Evolutionary conservation across 2,797 vertebrate genomes (phyloP), one percentile per base, ranked within the genome.

Genomic region (Dendrocincla tyrannina): DNA sequence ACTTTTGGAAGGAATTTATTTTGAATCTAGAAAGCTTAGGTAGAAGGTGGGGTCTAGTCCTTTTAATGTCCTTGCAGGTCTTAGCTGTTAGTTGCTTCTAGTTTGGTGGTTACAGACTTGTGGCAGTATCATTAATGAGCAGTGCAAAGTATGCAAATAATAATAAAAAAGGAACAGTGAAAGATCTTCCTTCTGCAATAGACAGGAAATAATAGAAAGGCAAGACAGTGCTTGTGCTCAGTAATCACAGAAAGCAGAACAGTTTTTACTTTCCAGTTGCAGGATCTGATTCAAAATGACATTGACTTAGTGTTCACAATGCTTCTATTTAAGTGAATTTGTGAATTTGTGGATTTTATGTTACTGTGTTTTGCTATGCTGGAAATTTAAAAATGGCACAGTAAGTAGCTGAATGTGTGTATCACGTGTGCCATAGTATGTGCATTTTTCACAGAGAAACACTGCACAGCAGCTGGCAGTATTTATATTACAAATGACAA

Each of bases 51-150:
- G 4, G 63, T 70, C 44, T 74, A 17, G 4, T 64, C 68, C 41
- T 88, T 87, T 62, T 35, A 89, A 53, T 33, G 11, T 60, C 78
- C 58, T 56, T 83, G 56, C 22, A 56, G 37, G 28, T 85, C 23
- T 50, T 85, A 52, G 17, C 37, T 80, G 14, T 77, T 82, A 9
- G 3, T 91, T 52, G 23, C 37, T 70, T 94, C 46, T 70, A 19
- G 42, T 79, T 91, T 68, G 2, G 4, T n/a, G 47, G 47, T 69
- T 92, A 49, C 39, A 73, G 72, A 33, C 17, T 82, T 77, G 30
- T 79, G 85, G 76, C 67, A 70, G 11, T 73, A 41, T 85, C 78
- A 91, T 87, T 92, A 91, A 93, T 83, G 63, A 73, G 44, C 60
- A 74, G 42, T 77, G 67, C 19, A 55, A 79, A 82, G 25, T 69